Conservation (phyloP, 2,888 invertebrate species). For the Cyaniris semiargus region DNA sequence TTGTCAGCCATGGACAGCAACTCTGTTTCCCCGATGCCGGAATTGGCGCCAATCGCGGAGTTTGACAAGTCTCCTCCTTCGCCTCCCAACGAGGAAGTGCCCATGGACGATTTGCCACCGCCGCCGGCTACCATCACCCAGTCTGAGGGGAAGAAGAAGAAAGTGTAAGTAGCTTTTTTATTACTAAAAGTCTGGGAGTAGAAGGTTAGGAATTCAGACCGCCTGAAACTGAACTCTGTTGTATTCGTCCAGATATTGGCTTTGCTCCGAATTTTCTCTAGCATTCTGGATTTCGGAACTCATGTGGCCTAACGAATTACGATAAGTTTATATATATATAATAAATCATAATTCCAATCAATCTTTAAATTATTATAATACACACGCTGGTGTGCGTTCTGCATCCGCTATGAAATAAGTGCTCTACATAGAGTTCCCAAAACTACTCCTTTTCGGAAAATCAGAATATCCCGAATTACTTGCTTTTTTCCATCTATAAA, state of each 20-base stretch:
- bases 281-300: neutral
- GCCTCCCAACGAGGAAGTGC: constrained; percentile 81
- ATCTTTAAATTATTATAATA: too few relatives aligned
- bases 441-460: neutral
- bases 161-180: constrained; percentile 63
- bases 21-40: constrained; percentile 85
- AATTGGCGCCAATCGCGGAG: constrained; percentile 85
- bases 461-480: neutral
- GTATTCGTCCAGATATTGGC: neutral
- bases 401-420: neutral
- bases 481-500: neutral
- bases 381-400: neutral
- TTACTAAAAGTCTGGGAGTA: neutral
- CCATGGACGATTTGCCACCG: constrained; percentile 84
- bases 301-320: neutral
- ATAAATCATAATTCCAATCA: too few relatives aligned
- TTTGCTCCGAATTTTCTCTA: neutral
- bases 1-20: constrained; percentile 84
- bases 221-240: neutral
- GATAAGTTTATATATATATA: too few relatives aligned
- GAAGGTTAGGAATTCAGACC: neutral
- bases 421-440: neutral
- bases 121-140: constrained; percentile 81
- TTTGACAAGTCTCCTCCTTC: constrained; percentile 86
- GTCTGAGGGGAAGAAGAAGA: constrained; percentile 79